Conservation (phyloP, 2,888 invertebrate species). For the Platynereis dumerilii region DNA sequence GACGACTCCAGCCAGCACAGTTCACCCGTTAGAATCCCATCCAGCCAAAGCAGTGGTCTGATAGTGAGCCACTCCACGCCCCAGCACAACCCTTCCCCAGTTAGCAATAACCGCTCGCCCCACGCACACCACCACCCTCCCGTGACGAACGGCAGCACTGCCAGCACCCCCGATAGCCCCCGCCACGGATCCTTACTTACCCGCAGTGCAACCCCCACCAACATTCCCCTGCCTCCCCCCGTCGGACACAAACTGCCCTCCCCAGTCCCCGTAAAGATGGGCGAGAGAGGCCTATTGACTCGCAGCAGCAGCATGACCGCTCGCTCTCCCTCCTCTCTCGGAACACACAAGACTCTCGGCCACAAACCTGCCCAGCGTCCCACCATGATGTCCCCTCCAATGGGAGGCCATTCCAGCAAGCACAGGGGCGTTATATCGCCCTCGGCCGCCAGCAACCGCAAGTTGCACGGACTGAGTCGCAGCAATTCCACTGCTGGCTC, state of each 20-base stretch:
- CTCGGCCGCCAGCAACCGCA: neutral
- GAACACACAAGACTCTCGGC: neutral
- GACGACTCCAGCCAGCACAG: neutral
- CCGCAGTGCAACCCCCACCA: conserved; percentile 1
- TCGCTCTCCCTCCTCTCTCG: neutral
- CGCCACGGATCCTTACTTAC: neutral
- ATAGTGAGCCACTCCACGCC: neutral
- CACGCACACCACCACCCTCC: neutral
- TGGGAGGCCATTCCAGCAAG: neutral
- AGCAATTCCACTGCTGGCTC: neutral
- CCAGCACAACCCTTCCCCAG: neutral
- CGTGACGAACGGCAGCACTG: neutral
- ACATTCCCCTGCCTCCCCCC: no score
- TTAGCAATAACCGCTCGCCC: neutral
- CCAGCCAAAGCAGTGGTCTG: conserved; percentile 1
- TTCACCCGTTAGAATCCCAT: neutral
- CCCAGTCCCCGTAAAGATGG: no score
- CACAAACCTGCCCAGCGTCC: conserved; percentile 1
- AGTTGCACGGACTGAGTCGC: no score
- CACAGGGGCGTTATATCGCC: neutral
- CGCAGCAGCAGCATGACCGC: neutral
- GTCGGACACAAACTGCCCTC: no score
- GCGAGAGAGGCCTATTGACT: neutral
- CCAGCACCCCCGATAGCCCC: neutral
- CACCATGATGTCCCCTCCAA: neutral